phyloP scores from a whole-genome alignment of 2,797 vertebrate species.

The Ammospiza maritima region DNA sequence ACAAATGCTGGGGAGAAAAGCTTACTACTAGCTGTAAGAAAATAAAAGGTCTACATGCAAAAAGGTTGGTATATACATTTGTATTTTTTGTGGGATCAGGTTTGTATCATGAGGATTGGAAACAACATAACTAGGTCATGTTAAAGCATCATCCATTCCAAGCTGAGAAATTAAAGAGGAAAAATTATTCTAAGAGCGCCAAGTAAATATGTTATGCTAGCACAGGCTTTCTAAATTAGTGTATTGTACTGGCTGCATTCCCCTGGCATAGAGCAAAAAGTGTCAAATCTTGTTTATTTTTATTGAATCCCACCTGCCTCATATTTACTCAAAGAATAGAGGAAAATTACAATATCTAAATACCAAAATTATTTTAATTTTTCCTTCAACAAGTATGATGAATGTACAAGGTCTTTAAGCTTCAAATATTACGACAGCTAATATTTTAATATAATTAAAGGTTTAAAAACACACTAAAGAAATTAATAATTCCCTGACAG shows the following conservation, averaged over 20 bases:
- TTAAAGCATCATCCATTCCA: background rate
- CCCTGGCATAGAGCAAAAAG: background rate
- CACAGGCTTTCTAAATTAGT: background rate
- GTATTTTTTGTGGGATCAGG: background rate
- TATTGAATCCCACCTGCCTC: constrained; percentile 26
- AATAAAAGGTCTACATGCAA: background rate
- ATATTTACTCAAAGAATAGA: constrained; percentile 41
- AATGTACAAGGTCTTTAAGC: constrained; percentile 45
- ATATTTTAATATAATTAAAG: constrained; percentile 75
- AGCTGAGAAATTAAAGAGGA: background rate
- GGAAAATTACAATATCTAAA: constrained; percentile 43
- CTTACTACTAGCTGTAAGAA: background rate
- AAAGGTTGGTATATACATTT: background rate
- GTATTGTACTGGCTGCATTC: background rate
- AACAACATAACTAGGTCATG: constrained; percentile 18
- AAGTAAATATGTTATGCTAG: constrained; percentile 2
- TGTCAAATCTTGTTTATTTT: constrained; percentile 42
- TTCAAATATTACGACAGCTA: constrained; percentile 67
- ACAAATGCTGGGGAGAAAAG: background rate
- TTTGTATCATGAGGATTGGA: background rate
- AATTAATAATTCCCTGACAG: constrained; percentile 68
- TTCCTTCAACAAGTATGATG: constrained; percentile 56
- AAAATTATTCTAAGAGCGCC: background rate
- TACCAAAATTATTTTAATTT: constrained; percentile 52
- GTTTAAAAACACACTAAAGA: constrained; percentile 52